These are phyloP conservation scores for Dasypus novemcinctus DNA, from an alignment of 2,113 vertebrate species.

Conservation along the genomic window DNA sequence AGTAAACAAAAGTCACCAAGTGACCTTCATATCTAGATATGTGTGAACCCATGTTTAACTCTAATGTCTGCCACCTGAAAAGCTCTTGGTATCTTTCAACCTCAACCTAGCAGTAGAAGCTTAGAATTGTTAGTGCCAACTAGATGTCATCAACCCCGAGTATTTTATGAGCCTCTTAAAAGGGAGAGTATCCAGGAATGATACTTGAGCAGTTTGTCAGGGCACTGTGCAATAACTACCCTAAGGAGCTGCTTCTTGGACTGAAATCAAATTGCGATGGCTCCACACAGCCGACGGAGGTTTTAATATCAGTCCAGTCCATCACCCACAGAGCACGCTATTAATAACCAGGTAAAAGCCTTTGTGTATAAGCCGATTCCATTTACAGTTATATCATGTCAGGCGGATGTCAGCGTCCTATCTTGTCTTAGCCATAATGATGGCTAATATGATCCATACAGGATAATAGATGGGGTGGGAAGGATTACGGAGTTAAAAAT, in stretches of 20 bases:
- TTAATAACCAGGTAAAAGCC: conserved; percentile 86
- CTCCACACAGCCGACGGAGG: conserved; percentile 69
- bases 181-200: conserved; percentile 72
- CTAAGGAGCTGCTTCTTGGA: conserved; percentile 77
- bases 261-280: conserved; percentile 79
- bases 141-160: conserved; percentile 40
- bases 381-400: conserved; percentile 83
- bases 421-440: conserved; percentile 83
- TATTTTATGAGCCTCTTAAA: conserved; percentile 73
- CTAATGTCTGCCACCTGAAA: not conserved
- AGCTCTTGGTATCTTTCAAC: conserved; percentile 47
- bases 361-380: conserved; percentile 82
- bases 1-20: conserved; percentile 31
- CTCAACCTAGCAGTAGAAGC: not conserved
- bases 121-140: conserved; percentile 61
- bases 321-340: conserved; percentile 80
- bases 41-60: conserved; percentile 22
- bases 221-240: conserved; percentile 66
- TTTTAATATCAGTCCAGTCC: conserved; percentile 77
- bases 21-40: conserved; percentile 10
- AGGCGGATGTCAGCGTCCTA: conserved; percentile 80
- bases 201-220: conserved; percentile 71
- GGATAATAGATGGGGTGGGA: conserved; percentile 84
- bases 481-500: conserved; percentile 84
- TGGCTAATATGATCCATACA: conserved; percentile 82